A percentile compares a stretch with the other conserved stretches of the same genome.
Conservation (phyloP, 2,888 invertebrate species). For the Noctua pronuba region DNA sequence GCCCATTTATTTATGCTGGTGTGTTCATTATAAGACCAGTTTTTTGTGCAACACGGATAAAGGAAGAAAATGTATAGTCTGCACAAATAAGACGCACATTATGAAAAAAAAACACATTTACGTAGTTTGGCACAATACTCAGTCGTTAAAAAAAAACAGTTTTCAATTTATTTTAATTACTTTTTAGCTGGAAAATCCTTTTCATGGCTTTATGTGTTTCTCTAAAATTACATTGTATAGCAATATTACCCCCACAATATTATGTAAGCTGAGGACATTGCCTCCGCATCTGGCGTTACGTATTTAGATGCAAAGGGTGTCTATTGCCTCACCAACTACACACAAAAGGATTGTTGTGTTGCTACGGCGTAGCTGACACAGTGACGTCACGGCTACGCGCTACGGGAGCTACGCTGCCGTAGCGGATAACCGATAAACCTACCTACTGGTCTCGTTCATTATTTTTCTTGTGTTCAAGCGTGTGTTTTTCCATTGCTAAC, state of each 20-base stretch:
- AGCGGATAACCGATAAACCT: conserved; percentile 21
- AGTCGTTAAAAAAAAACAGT: too few relatives aligned
- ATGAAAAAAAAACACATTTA: too few relatives aligned
- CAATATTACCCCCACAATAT: neutral
- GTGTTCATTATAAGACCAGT: too few relatives aligned
- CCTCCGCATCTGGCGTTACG: neutral
- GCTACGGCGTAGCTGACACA: conserved; percentile 41
- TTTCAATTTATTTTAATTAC: neutral
- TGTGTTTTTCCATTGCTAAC: neutral
- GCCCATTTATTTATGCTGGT: too few relatives aligned
- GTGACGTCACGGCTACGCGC: conserved; percentile 34
- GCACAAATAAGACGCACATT: too few relatives aligned
- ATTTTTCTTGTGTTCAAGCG: neutral
- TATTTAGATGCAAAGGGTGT: neutral
- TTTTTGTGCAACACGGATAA: too few relatives aligned
- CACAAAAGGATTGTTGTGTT: conserved; percentile 16
- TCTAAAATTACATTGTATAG: neutral
- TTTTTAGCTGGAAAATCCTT: neutral
- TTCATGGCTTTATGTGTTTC: neutral
- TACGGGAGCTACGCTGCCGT: conserved; percentile 18
- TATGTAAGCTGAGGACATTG: neutral
- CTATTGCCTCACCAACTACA: neutral
- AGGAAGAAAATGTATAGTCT: too few relatives aligned
- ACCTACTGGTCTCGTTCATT: neutral
- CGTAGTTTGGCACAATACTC: too few relatives aligned